These are phyloP conservation scores for Spisula subtruncata DNA, from an alignment of 2,888 invertebrate species.

Conservation along the genomic window DNA sequence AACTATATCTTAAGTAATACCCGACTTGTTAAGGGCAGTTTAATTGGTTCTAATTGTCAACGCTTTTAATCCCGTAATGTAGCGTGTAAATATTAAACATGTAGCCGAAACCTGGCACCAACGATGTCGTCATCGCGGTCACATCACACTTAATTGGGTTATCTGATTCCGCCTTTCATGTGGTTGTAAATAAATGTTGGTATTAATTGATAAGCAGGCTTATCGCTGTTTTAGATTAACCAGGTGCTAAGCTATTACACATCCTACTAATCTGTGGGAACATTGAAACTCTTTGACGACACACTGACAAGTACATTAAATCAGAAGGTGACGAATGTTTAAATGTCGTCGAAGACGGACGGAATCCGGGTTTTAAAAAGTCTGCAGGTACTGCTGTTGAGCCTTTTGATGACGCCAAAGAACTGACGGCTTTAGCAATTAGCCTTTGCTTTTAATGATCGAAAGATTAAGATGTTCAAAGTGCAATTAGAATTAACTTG, in stretches of 20 bases:
- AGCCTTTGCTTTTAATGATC: too few species aligned
- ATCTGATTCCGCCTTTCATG: constrained; percentile 41
- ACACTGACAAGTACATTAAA: not conserved
- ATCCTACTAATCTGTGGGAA: not conserved
- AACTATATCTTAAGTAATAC: constrained; percentile 35
- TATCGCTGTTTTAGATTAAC: not conserved
- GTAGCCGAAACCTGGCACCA: constrained; percentile 30
- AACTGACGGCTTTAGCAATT: too few species aligned
- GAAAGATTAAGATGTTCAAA: too few species aligned
- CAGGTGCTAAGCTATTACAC: not conserved
- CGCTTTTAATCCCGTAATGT: constrained; percentile 42
- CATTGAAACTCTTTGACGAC: not conserved
- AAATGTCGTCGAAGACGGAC: not conserved
- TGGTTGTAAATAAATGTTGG: constrained; percentile 29
- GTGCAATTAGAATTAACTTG: too few species aligned
- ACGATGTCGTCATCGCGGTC: constrained; percentile 60
- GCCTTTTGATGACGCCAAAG: too few species aligned
- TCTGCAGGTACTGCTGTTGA: not conserved
- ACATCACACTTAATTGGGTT: constrained; percentile 35
- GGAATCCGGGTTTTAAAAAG: not conserved
- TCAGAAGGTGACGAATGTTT: too few species aligned
- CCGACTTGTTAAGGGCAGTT: constrained; percentile 34
- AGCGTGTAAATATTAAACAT: constrained; percentile 47
- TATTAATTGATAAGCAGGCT: constrained; percentile 35
- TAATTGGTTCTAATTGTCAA: constrained; percentile 55